Base-by-base conservation (phyloP, 2,113 vertebrate species). In the Brachirus orientalis region DNA sequence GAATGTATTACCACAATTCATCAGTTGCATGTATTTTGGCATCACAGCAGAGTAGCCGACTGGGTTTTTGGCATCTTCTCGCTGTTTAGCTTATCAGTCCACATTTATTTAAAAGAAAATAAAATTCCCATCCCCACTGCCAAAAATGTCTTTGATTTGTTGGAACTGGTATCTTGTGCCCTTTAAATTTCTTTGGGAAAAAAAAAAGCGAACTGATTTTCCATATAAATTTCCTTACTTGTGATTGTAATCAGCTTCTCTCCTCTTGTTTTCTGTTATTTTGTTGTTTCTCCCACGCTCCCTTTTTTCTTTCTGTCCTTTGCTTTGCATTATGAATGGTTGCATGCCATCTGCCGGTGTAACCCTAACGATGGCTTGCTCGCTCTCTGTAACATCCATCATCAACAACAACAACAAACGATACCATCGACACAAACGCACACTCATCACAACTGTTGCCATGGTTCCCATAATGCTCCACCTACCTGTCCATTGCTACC, bases 311-410 rank as follows among this genome's bases (percentile, higher is more conserved):
- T 65, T 73, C 69, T 77, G 51, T 82, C 95, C 94, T 93, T 95
- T 93, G 96, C 96, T 99, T 98, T 96, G 98, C 96, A 93, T 94
- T 85, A 88, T 91, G 95, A 95, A 85, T 79, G 88, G 90, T 94
- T 95, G 96, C 97, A 96, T 96, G 95, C 95, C 97, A 96, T 97
- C 95, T 96, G 95, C 95, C 93, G 96, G 95, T 95, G 95, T 97
- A 95, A 96, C 94, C 95, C 77, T 95, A 92, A 95, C 94, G 95
- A 96, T 96, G 96, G 96, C 96, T 97, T 95, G 95, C 95, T 89
- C 95, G 85, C 88, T 88, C 95, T 95, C 92, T 96, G 93, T 95
- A 95, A 93, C 92, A 92, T 92, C 94, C 92, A 93, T 94, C 95
- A 95, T 93, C 93, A 64, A 45, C 70, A 73, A 61, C 75, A 73